Percentiles rank a stretch among this genome's conserved stretches.
These are phyloP conservation scores for Trachelus iudaicus DNA, from an alignment of 2,888 invertebrate genomes.

Conservation along the genomic window DNA sequence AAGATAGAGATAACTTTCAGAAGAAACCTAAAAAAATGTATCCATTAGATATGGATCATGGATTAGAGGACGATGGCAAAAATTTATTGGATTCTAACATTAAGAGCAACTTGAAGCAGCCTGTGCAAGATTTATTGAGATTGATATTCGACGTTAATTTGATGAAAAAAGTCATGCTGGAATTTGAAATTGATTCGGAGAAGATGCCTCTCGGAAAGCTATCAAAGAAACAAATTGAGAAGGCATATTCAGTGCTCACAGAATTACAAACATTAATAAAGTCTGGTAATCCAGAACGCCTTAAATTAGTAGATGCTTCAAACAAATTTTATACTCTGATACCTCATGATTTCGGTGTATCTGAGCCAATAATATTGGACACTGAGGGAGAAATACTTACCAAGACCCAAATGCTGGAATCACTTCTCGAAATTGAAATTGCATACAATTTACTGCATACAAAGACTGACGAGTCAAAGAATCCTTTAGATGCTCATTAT, in stretches of 20 bases:
- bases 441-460: constrained; percentile 88
- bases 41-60: constrained; percentile 92
- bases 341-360: constrained; percentile 93
- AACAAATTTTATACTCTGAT: constrained; percentile 95
- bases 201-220: constrained; percentile 99
- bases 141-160: constrained; percentile 90
- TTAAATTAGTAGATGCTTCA: constrained; percentile 82
- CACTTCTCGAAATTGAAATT: constrained; percentile 92
- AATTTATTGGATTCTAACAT: constrained; percentile 67
- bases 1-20: constrained; percentile 66
- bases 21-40: constrained; percentile 80
- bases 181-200: constrained; percentile 96
- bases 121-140: constrained; percentile 85
- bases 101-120: constrained; percentile 76
- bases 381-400: constrained; percentile 77
- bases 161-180: constrained; percentile 93
- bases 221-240: constrained; percentile 88
- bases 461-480: constrained; percentile 66
- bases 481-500: constrained; percentile 88
- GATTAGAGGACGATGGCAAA: constrained; percentile 68
- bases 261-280: constrained; percentile 74
- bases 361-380: constrained; percentile 84
- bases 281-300: constrained; percentile 62
- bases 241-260: constrained; percentile 84
- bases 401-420: constrained; percentile 88